Base-by-base conservation (phyloP, 1,140 invertebrate species). In the Bombus terrestris region DNA sequence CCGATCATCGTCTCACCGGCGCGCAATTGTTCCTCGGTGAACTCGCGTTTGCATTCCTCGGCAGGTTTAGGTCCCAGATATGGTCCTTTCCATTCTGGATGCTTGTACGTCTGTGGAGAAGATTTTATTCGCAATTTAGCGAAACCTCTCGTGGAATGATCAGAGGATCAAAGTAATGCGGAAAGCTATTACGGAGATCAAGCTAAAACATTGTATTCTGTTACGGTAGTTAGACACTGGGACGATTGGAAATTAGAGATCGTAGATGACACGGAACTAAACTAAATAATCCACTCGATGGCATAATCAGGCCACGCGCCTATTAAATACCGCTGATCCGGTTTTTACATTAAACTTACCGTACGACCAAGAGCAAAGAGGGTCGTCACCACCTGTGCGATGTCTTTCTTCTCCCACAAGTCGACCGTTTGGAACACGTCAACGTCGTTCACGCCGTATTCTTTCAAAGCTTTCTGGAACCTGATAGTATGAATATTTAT, bases 351-450 rank as follows among this genome's bases (percentile, higher is more conserved):
- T 5, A 62, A 32, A 95, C 96, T 95, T 96, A 98, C 98, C 92
- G 97, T 97, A 92, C 98, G 96, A 22, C 98, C 98, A 77, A 99
- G 96, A 53, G 98, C 98, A 93, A 98, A 98, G 80, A 99, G 96
- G 57, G 98, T 98, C 77, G 97, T 97, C 12, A 98, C 97, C 2
- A 99, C 98, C 90, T 98, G 97, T 15, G 97, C 96, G 88, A 99
- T 98, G 93, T 99, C 98, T 94, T 99, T 98, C 93, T 97, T 97
- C 93, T 99, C 98, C 96, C 97, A 99, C 10, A 99, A 96, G 93
- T 99, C 98, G 13, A 98, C 98, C 0, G 98, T 98, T 95, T 99
- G 98, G 96, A 99, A 99, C 4, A 99, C 96, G 92, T 99, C 98
- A 10, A 97, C 96, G 90, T 98, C 98, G 15, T 97, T 96, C 6